phyloP scores from a whole-genome alignment of 2,113 vertebrate genomes.

The Mohoua ochrocephala region DNA sequence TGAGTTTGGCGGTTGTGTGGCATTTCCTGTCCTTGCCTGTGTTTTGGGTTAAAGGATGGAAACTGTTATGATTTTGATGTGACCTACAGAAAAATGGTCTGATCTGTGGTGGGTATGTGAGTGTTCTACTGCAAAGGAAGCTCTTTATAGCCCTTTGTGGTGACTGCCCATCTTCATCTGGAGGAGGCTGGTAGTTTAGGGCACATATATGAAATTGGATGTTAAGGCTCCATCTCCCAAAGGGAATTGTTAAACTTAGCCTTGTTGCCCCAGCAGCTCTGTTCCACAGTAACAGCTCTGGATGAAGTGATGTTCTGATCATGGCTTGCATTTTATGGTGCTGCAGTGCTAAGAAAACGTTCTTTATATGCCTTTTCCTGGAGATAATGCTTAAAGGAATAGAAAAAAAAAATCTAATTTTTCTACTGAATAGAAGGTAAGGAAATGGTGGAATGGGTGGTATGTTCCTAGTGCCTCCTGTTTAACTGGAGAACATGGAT shows the following conservation, averaged over 20 bases:
- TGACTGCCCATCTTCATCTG: neutral
- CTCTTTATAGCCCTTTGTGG: neutral
- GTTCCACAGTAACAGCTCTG: rapidly evolving
- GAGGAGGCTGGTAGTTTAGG: neutral
- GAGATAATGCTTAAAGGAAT: neutral
- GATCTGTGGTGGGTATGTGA: neutral
- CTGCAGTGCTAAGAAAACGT: neutral
- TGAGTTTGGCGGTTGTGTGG: neutral
- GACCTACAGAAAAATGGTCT: neutral
- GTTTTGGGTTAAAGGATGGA: neutral
- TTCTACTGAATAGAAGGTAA: neutral
- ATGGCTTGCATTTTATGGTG: neutral
- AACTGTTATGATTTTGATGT: neutral
- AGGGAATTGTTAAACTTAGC: neutral
- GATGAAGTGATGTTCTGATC: neutral
- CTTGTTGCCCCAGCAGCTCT: rapidly evolving
- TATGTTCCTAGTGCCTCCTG: neutral
- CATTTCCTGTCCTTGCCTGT: neutral
- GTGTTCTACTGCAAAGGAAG: neutral
- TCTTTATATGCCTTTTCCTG: neutral
- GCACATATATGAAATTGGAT: rapidly evolving
- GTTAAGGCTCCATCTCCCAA: neutral
- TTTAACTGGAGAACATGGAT: neutral
- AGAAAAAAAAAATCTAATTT: rapidly evolving
- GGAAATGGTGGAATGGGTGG: neutral